Evolutionary conservation across 1,140 invertebrate species (phyloP).

Genomic region (Atopsyche davidsoni): DNA sequence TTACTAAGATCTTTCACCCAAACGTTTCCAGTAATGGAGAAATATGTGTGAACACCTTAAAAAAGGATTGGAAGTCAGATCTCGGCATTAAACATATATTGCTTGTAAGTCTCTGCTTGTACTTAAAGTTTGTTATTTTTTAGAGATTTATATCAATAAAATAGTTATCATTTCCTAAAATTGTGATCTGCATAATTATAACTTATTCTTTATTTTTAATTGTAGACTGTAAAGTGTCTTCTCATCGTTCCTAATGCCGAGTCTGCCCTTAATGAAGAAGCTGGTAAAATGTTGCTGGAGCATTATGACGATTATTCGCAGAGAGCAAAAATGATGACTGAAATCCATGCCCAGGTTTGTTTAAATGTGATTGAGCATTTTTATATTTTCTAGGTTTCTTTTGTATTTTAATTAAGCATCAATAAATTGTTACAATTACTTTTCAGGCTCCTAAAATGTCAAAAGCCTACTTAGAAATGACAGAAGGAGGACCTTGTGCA

Average conservation of each 20-base stretch:
- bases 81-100: slow-evolving; percentile 94
- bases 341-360: slow-evolving; percentile 78
- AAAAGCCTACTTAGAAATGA: slow-evolving; percentile 39
- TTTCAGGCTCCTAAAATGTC: slow-evolving; percentile 42
- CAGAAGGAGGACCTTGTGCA: slow-evolving; percentile 59
- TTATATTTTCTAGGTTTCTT: slow-evolving; percentile 8
- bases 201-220: slow-evolving; percentile 22
- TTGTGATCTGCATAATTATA: background rate
- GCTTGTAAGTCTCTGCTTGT: slow-evolving; percentile 53
- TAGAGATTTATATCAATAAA: background rate
- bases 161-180: background rate
- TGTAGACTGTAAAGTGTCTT: slow-evolving; percentile 84
- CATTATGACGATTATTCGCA: slow-evolving; percentile 88
- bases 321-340: slow-evolving; percentile 89
- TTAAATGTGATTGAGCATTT: background rate
- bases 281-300: slow-evolving; percentile 83
- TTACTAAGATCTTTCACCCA: slow-evolving; percentile 97
- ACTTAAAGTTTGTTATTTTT: slow-evolving; percentile 8
- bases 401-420: background rate
- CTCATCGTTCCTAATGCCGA: slow-evolving; percentile 92
- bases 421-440: slow-evolving; percentile 1
- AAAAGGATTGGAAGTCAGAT: slow-evolving; percentile 96
- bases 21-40: slow-evolving; percentile 93
- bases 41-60: slow-evolving; percentile 96
- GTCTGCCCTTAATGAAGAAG: slow-evolving; percentile 91